Conservation (phyloP, 2,888 invertebrate species). For the Theretra japonica region DNA sequence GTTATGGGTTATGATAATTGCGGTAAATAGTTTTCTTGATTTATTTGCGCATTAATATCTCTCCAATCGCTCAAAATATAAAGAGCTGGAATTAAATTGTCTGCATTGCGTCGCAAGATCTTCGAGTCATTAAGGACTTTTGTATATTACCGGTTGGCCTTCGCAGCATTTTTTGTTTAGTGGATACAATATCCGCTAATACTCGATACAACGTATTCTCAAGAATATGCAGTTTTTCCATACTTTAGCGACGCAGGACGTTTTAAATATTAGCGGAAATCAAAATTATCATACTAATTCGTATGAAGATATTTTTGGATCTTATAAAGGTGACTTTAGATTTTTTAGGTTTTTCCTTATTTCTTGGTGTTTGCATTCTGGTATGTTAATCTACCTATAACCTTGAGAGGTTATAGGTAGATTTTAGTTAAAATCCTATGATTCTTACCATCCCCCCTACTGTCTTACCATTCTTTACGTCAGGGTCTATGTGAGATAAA, state of each 20-base stretch:
- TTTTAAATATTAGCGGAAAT: not conserved
- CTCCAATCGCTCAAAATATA: not conserved
- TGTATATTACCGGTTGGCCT: constrained; percentile 15
- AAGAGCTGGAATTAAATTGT: not conserved
- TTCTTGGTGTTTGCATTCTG: too few relatives aligned
- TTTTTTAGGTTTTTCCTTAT: not conserved
- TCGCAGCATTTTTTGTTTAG: constrained; percentile 10
- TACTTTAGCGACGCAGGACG: not conserved
- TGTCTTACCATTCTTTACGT: too few relatives aligned
- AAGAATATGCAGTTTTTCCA: constrained; percentile 18
- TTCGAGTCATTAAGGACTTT: constrained; percentile 12
- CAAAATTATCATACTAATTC: too few relatives aligned
- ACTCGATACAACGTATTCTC: constrained; percentile 8
- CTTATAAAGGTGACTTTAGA: not conserved
- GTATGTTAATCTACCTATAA: too few relatives aligned
- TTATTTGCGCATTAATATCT: not conserved
- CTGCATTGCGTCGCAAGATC: not conserved
- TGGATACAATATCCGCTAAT: constrained; percentile 16
- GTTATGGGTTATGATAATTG: too few relatives aligned
- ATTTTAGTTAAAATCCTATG: too few relatives aligned
- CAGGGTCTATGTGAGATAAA: too few relatives aligned
- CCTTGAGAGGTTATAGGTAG: too few relatives aligned
- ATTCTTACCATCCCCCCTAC: too few relatives aligned
- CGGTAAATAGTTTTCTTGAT: not conserved
- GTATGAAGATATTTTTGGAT: not conserved